Base-by-base conservation (phyloP, 2,797 vertebrate genomes). In the Borostomias antarcticus region DNA sequence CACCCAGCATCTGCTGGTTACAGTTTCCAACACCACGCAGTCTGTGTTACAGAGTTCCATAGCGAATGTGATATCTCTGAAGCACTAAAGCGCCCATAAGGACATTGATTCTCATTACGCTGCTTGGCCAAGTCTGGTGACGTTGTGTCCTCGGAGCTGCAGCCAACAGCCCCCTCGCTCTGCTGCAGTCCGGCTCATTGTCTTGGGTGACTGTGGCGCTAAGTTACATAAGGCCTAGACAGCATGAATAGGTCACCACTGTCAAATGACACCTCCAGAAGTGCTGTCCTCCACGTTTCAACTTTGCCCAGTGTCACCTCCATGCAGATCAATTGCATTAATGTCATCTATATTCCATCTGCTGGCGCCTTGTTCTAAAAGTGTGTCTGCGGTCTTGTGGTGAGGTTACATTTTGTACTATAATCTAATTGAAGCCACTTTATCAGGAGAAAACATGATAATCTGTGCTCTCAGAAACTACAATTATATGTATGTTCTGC, bases 61-160 rank as follows among this genome's bases (percentile, higher is more conserved):
- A 29, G 19, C 19, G 29, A 37, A 32, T 58, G 56, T n/a, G 56
- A 59, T 50, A 40, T 37, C 52, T 52, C 64, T 69, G 70, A 69
- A 74, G 64, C 29, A 62, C n/a, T 65, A 33, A 65, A 58, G 23
- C 40, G 26, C 37, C 28, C 59, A 51, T 29, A 51, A 10, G 59
- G 43, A 40, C 75, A 64, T 80, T 59, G 54, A 61, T 80, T 69
- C 53, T 68, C 57, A 74, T 82, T 70, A 72, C 1, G 48, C 66
- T 3, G 61, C 64, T 2, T 68, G 60, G 68, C 62, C 53, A 29
- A 50, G 66, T 66, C 63, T 68, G 53, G 29, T 65, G n/a, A 59
- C 59, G 45, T 21, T 0, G 23, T 33, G 40, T 67, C 75, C 58
- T 62, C 66, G 60, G 66, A 63, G 69, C 69, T 1, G 53, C 71